Evolutionary conservation across 2,888 invertebrate species (phyloP).

Genomic region (Crocallis elinguaria): DNA sequence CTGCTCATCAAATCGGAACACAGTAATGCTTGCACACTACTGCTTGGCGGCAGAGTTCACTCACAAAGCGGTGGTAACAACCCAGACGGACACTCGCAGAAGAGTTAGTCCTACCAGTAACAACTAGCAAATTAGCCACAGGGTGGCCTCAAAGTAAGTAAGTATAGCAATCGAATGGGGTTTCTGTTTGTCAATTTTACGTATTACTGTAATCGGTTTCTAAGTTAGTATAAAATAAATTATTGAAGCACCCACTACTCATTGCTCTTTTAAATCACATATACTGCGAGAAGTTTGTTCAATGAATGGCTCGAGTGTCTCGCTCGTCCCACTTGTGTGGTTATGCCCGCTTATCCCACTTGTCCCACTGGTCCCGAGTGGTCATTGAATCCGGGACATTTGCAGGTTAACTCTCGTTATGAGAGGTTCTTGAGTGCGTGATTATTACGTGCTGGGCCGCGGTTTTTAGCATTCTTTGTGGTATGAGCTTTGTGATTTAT

Average conservation of each 20-base stretch:
- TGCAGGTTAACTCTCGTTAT: neutral
- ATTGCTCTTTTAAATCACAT: conserved; percentile 1
- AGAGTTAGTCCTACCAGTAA: too few species aligned
- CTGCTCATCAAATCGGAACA: too few species aligned
- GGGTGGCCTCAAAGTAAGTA: too few species aligned
- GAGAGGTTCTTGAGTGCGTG: conserved; percentile 1
- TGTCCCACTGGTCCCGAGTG: conserved; percentile 3
- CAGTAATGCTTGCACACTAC: too few species aligned
- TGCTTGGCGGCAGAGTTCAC: too few species aligned
- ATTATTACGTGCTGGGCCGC: neutral
- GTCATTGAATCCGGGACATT: conserved; percentile 11
- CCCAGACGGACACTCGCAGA: too few species aligned
- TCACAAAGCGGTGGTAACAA: too few species aligned
- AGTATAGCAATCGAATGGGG: neutral
- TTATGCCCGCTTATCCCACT: neutral
- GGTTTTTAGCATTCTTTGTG: too few species aligned
- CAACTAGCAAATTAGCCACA: too few species aligned
- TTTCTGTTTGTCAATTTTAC: neutral
- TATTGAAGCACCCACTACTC: neutral
- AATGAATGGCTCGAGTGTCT: neutral
- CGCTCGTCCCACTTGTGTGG: neutral
- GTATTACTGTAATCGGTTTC: too few species aligned
- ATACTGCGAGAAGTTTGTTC: conserved; percentile 1
- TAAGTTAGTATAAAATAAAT: too few species aligned
- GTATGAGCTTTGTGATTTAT: neutral